Evolutionary conservation across 2,797 vertebrate genomes (phyloP).

Genomic region (Spinus olivaceus): DNA sequence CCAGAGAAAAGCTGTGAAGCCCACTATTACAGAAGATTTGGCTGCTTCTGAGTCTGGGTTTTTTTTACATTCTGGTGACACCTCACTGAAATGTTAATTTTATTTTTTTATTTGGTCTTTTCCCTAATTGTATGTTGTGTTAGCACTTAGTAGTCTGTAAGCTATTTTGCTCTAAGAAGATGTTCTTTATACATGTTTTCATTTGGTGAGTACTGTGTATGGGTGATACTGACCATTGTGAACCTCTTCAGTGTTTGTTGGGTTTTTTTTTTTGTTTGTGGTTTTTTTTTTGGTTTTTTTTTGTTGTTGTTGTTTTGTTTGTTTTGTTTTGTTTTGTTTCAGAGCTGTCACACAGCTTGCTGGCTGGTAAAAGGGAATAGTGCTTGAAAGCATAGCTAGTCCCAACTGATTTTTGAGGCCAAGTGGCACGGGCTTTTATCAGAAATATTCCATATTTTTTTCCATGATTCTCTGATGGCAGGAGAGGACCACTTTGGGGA

Average conservation of each 20-base stretch:
- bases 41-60: not conserved
- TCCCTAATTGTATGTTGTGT: not conserved
- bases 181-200: not conserved
- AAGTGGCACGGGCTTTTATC: rapidly evolving
- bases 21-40: not conserved
- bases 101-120: not conserved
- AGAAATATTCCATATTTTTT: rapidly evolving
- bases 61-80: not conserved
- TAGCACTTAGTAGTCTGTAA: not conserved
- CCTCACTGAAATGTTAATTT: not conserved
- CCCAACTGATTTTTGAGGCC: not conserved
- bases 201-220: not conserved
- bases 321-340: not conserved
- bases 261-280: too few relatives aligned
- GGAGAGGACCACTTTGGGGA: not conserved
- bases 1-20: not conserved
- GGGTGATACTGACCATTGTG: not conserved
- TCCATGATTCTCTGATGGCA: not conserved
- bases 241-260: not conserved
- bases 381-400: not conserved
- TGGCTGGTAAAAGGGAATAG: not conserved
- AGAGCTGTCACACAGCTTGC: not conserved
- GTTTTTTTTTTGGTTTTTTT: too few relatives aligned
- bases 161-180: not conserved
- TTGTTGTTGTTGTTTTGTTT: not conserved